Base-by-base conservation (phyloP, 2,113 vertebrate genomes). In the Anguilla rostrata region DNA sequence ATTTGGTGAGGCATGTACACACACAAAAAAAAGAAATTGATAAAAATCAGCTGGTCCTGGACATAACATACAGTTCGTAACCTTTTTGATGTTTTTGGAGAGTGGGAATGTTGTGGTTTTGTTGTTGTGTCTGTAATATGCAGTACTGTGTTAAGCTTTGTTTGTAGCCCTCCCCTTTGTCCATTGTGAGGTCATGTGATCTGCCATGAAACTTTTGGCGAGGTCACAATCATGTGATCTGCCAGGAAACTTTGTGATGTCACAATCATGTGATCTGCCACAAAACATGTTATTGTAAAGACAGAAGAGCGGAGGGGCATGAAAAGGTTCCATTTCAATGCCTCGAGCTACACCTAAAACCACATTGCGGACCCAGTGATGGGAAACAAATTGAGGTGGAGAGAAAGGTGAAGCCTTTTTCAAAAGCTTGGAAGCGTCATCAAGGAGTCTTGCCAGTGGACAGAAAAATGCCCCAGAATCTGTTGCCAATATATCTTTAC, bases 91-190 rank as follows among this genome's bases (percentile, higher is more conserved):
- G n/a, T 29, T 83, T 83, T 49, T 78, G 81, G 22, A 49, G 46
- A 82, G 40, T n/a, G 20, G 5, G 41, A 83, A 83, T 39, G 49
- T 41, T 83, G 86, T 78, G n/a, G 75, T 78, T 78, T 34, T 7
- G 56, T 86, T 78, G 86, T 87, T 87, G 81, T 87, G 81, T 87
- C 82, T 83, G 81, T 63, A 56, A 78, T 29, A 82, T 14, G 8
- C 11, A 26, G 20, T 8, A 66, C 18, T 34, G 0, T 7, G 34
- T 8, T 60, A 53, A 63, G 18, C 15, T 85, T 80, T 39, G 53
- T 71, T 81, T n/a, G 22, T 60, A 78, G 56, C 39, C 18, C 39
- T 63, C 56, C 56, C 53, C 56, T 6, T 66, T 81, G 56, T 56
- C 60, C 26, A n/a, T 39, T 14, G 39, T 26, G 39, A 34, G 79